phyloP scores from a whole-genome alignment of 1,140 invertebrate genomes.

The Drosophila sulfurigaster region DNA sequence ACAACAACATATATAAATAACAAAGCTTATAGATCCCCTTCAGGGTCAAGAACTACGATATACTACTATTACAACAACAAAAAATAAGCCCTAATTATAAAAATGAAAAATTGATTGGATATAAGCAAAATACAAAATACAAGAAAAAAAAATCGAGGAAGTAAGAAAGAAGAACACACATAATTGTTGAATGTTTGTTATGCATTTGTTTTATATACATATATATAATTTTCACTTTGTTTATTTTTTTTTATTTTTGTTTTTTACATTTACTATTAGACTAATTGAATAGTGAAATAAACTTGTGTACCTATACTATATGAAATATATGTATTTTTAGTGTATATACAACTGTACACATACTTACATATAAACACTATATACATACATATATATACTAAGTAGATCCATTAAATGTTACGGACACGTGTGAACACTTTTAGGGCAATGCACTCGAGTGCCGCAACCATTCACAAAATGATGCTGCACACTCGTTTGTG shows the following conservation, averaged over 20 bases:
- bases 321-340: conserved; percentile 41
- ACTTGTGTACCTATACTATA: conserved; percentile 76
- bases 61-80: conserved; percentile 15
- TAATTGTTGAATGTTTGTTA: conserved; percentile 78
- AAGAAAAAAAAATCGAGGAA: too few relatives aligned
- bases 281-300: conserved; percentile 73
- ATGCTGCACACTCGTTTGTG: conserved; percentile 12
- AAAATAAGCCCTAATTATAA: conserved; percentile 9
- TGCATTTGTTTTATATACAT: conserved; percentile 70
- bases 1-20: conserved; percentile 20
- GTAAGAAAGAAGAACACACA: conserved; percentile 16
- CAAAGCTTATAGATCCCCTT: too few relatives aligned
- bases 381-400: conserved; percentile 21
- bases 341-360: conserved; percentile 20
- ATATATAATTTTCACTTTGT: conserved; percentile 16
- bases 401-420: conserved; percentile 49
- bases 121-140: conserved; percentile 22
- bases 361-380: conserved; percentile 9
- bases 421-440: conserved; percentile 49
- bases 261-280: conserved; percentile 66
- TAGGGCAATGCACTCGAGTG: conserved; percentile 30
- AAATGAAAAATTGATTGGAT: conserved; percentile 46
- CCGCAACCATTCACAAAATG: conserved; percentile 28
- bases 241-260: conserved; percentile 24
- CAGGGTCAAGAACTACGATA: conserved; percentile 21